Percentiles rank a stretch among this genome's conserved stretches.
Conservation (phyloP, 2,797 vertebrate species). For the Darevskia mixta region DNA sequence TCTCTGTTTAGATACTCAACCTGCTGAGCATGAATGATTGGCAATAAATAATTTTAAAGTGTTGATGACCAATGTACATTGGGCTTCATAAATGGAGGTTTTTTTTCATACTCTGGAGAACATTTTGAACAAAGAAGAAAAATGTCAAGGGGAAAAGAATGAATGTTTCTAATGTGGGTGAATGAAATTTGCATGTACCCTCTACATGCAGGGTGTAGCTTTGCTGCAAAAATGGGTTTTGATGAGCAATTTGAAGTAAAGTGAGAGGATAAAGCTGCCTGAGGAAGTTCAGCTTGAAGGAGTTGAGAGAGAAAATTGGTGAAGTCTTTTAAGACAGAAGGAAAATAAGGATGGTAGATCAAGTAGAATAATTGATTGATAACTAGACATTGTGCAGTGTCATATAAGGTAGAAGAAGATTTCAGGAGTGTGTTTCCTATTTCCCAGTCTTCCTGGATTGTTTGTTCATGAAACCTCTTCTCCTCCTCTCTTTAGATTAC, state of each 20-base stretch:
- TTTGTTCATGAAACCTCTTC: slow-evolving; percentile 1
- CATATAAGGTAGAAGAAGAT: not conserved
- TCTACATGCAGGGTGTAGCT: not conserved
- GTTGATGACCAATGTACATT: not conserved
- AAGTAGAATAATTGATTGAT: not conserved
- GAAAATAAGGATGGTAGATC: not conserved
- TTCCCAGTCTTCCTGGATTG: not conserved
- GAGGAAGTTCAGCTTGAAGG: not conserved
- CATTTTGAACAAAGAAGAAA: not conserved
- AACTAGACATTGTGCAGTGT: not conserved
- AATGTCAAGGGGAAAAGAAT: not conserved
- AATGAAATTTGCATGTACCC: slow-evolving; percentile 53
- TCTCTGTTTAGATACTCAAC: no score
- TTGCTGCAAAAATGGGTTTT: not conserved
- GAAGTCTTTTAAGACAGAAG: not conserved
- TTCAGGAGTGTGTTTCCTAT: not conserved
- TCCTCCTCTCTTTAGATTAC: slow-evolving; percentile 76
- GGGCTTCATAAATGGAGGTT: not conserved
- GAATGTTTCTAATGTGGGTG: slow-evolving; percentile 38
- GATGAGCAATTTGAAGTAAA: not conserved
- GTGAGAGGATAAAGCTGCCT: not conserved
- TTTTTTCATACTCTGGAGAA: not conserved
- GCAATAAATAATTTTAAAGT: not conserved
- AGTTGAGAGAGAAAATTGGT: not conserved
- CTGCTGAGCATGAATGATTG: not conserved